These are phyloP conservation scores for Bombycilla garrulus DNA, from an alignment of 2,113 vertebrate species.

Conservation along the genomic window DNA sequence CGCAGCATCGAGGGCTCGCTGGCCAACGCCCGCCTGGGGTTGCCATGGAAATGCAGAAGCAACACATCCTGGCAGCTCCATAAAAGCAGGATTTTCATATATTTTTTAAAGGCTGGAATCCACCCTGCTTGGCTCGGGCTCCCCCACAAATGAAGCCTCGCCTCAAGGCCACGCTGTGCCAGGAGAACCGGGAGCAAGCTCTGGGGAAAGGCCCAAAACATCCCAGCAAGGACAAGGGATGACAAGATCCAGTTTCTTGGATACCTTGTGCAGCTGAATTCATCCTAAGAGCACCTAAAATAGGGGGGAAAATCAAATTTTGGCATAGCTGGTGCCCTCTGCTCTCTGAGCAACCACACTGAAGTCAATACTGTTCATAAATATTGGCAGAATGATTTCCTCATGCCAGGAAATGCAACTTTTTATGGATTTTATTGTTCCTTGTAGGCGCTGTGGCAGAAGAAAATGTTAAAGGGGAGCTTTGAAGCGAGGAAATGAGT, in stretches of 20 bases:
- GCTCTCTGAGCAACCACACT: neutral
- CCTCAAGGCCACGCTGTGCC: neutral
- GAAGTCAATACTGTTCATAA: neutral
- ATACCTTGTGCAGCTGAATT: neutral
- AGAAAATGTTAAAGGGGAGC: neutral
- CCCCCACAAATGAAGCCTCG: neutral
- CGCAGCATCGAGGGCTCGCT: neutral
- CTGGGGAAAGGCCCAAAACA: neutral
- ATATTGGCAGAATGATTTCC: neutral
- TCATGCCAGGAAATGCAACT: neutral
- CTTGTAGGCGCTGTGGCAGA: neutral
- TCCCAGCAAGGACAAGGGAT: neutral
- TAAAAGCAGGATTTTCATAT: neutral
- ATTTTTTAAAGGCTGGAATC: constrained; percentile 1
- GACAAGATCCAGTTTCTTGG: neutral
- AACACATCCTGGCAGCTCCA: constrained; percentile 6
- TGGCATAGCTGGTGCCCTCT: neutral
- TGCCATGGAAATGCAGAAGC: neutral
- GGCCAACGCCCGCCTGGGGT: neutral
- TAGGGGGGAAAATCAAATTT: neutral
- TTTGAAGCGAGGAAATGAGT: constrained; percentile 32
- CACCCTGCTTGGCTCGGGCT: neutral
- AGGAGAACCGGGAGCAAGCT: neutral
- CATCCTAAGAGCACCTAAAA: neutral
- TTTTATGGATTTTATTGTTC: constrained; percentile 32